Percentiles rank a stretch among this genome's conserved stretches.
Evolutionary conservation across 2,113 vertebrate genomes (phyloP).

Genomic region (Fukomys damarensis): DNA sequence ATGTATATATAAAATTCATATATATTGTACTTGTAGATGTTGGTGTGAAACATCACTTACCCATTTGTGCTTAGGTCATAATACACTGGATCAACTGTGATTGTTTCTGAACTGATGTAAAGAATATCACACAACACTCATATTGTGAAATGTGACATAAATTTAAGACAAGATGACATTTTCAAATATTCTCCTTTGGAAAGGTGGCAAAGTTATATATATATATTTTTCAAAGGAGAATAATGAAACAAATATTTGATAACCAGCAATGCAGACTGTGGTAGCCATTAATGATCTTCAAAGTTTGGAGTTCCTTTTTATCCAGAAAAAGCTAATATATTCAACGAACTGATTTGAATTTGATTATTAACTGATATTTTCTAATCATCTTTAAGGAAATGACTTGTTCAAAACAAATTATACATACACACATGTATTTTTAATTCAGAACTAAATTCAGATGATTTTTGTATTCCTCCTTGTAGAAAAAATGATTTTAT

Average conservation of each 20-base stretch:
- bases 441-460: constrained; percentile 21
- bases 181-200: background rate
- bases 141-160: constrained; percentile 46
- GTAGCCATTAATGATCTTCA: background rate
- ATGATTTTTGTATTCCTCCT: background rate
- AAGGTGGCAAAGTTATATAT: background rate
- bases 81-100: background rate
- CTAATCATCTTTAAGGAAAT: background rate
- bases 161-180: background rate
- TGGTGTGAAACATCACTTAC: background rate
- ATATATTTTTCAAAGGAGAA: background rate
- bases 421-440: background rate
- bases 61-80: background rate
- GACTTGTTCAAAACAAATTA: background rate
- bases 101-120: background rate
- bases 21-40: background rate
- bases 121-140: background rate
- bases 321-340: constrained; percentile 6
- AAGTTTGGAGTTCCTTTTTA: background rate
- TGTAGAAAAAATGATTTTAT: constrained; percentile 30
- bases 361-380: background rate
- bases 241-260: background rate
- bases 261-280: background rate
- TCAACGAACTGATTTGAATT: background rate
- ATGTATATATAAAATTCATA: background rate